These are phyloP conservation scores for Frankliniella intonsa DNA, from an alignment of 2,888 invertebrate species.

Conservation along the genomic window DNA sequence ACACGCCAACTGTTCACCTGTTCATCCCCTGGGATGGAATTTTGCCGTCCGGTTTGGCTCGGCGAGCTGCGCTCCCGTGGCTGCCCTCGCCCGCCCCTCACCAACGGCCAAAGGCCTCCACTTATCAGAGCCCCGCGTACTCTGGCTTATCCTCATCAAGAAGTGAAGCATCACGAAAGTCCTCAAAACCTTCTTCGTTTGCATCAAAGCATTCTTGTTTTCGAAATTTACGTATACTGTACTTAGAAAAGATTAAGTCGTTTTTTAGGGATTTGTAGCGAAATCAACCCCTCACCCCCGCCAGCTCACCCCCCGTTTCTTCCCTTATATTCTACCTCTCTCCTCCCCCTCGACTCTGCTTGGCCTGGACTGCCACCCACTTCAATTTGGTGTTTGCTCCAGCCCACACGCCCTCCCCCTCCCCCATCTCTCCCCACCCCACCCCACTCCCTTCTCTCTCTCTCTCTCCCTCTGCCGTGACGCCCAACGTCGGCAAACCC, in stretches of 20 bases:
- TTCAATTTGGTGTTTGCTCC: conserved; percentile 22
- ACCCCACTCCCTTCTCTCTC: too few species aligned
- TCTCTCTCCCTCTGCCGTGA: background rate
- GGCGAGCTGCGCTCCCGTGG: background rate
- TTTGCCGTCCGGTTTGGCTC: background rate
- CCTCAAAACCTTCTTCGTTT: too few species aligned
- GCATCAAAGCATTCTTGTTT: too few species aligned
- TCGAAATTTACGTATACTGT: too few species aligned
- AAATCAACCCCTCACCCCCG: background rate
- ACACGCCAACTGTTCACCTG: background rate
- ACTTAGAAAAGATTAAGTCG: too few species aligned
- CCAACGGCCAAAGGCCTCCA: too few species aligned
- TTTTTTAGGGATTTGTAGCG: too few species aligned
- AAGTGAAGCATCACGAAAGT: too few species aligned
- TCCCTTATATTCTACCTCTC: background rate
- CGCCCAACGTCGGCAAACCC: conserved; percentile 9
- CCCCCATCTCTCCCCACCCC: background rate
- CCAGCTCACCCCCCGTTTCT: background rate
- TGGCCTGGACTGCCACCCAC: conserved; percentile 10
- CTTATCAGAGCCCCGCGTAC: too few species aligned
- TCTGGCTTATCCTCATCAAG: too few species aligned
- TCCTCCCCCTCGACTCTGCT: background rate
- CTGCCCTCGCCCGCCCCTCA: background rate
- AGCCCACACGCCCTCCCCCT: background rate
- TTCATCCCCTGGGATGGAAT: conserved; percentile 11